Base-by-base conservation (phyloP, 2,797 vertebrate genomes). In the Myotis pilosus region DNA sequence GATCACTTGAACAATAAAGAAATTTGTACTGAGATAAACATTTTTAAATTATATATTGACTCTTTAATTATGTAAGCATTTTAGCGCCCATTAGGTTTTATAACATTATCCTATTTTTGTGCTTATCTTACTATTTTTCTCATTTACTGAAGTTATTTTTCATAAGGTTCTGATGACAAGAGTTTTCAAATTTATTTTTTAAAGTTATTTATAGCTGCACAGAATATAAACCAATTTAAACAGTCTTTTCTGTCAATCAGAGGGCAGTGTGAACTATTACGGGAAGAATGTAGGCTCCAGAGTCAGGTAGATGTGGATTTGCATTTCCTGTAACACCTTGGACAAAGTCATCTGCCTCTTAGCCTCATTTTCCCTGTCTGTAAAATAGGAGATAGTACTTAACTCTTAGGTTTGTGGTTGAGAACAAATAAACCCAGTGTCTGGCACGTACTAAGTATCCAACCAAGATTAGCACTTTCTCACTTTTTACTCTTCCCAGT, bases 131-230 rank as follows among this genome's bases (percentile, higher is more conserved):
- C 49, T 85, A 20, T 49, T 38, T 78, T 87, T 89, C 51, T 95
- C 23, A 60, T 71, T 84, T 93, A 55, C 17, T 81, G 8, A 75
- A 69, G 60, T 89, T 68, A 78, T 83, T 92, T 96, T 79, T 92
- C 28, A 10, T 76, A 47, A 92, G 9, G 0, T 94, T 95, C 74
- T 92, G 44, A 75, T 85, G n/a, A 60, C 12, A 85, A 93, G 49
- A 78, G 49, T 84, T 87, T 82, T 85, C 36, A 85, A 13, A 71
- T 69, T 68, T 84, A 85, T 92, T 93, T 91, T 91, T 72, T 55
- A 15, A 55, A 89, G 36, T 71, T 82, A 8, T 15, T 75, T 80
- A 66, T 75, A 86, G 22, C 55, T 60, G 3, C 85, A 75, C 91
- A 94, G 66, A 84, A 84, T 90, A 90, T 69, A 84, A 94, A 89